Evolutionary conservation across 1,140 invertebrate genomes (phyloP).

Genomic region (Drosophila saltans): DNA sequence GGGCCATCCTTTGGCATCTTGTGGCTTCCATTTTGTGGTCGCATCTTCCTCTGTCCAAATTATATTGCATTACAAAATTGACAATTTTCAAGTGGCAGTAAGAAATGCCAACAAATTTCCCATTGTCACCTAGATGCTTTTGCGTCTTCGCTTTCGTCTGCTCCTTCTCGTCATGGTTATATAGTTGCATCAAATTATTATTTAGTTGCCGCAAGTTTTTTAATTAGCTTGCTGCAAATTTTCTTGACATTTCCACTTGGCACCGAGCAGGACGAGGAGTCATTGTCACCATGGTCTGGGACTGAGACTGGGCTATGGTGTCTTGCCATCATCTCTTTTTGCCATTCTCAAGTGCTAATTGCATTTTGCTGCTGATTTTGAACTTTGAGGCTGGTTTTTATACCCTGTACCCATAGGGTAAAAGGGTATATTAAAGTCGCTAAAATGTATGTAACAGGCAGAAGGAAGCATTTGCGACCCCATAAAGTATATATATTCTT

Average conservation of each 20-base stretch:
- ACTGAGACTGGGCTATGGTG: constrained; percentile 5
- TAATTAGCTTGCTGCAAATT: constrained; percentile 69
- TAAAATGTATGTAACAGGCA: too few species aligned
- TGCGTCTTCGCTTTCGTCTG: constrained; percentile 9
- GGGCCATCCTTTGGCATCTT: constrained; percentile 6
- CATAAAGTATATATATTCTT: too few species aligned
- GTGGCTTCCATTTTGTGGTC: constrained; percentile 26
- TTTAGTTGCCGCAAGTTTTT: constrained; percentile 59
- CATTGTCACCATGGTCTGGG: constrained; percentile 26
- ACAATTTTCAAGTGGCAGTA: constrained; percentile 42
- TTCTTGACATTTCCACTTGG: constrained; percentile 62
- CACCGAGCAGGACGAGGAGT: constrained; percentile 24
- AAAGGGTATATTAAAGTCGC: too few species aligned
- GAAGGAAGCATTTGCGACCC: too few species aligned
- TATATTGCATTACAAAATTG: constrained; percentile 61
- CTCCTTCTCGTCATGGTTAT: constrained; percentile 18
- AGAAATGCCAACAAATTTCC: constrained; percentile 45
- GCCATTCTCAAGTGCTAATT: constrained; percentile 62
- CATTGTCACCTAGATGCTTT: constrained; percentile 43
- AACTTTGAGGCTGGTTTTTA: constrained; percentile 25
- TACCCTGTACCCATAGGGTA: too few species aligned
- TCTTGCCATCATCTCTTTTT: constrained; percentile 1
- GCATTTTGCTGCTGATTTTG: constrained; percentile 57
- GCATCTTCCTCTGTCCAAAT: constrained; percentile 39
- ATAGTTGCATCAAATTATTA: constrained; percentile 28